phyloP scores from a whole-genome alignment of 2,113 vertebrate species.

The Protobothrops flavoviridis region DNA sequence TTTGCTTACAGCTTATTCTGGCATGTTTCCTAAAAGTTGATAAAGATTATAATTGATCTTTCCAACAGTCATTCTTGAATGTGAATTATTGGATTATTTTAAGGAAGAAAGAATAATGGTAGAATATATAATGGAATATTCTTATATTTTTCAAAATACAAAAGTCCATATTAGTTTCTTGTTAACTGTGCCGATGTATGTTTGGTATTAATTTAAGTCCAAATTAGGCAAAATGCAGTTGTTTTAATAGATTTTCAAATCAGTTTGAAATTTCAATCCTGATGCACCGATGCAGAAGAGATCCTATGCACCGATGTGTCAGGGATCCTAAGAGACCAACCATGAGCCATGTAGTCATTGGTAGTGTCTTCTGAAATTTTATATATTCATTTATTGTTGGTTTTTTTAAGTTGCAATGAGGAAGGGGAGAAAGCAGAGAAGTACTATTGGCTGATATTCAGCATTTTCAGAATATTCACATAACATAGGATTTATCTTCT shows the following conservation, averaged over 20 bases:
- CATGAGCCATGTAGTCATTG: background rate
- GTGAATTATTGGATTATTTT: background rate
- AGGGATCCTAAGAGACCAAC: background rate
- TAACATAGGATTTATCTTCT: background rate
- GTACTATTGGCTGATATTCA: background rate
- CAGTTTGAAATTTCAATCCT: background rate
- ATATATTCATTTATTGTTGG: background rate
- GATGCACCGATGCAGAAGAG: background rate
- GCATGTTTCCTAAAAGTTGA: constrained; percentile 2
- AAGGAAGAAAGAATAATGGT: background rate
- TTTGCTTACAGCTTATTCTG: constrained; percentile 21
- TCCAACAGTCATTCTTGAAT: constrained; percentile 14
- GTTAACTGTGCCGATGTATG: background rate
- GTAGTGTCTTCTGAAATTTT: background rate
- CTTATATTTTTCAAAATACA: background rate
- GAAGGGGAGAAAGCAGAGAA: background rate
- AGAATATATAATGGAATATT: background rate
- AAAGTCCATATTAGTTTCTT: background rate
- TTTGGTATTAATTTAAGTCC: background rate
- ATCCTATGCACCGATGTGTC: too few relatives aligned
- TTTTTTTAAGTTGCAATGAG: background rate
- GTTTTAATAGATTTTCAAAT: background rate
- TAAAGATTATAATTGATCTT: background rate
- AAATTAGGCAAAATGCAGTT: background rate
- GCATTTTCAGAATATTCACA: background rate